phyloP scores from a whole-genome alignment of 2,888 invertebrate genomes.

The Thymelicus sylvestris region DNA sequence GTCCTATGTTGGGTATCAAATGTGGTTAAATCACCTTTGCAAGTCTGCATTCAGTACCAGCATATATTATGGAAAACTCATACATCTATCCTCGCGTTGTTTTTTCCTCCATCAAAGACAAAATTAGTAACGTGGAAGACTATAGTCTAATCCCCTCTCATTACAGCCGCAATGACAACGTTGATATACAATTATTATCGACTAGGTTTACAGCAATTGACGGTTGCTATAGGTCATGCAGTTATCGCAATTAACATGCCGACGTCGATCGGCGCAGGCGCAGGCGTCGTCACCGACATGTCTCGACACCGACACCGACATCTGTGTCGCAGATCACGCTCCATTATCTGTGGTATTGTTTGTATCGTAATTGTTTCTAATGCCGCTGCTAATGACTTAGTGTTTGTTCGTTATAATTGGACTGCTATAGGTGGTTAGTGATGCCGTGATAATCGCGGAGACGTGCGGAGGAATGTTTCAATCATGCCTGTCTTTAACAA shows the following conservation, averaged over 20 bases:
- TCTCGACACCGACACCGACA: conserved; percentile 17
- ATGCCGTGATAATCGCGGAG: conserved; percentile 1
- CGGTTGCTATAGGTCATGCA: conserved; percentile 8
- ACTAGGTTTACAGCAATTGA: background rate
- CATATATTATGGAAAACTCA: too few species aligned
- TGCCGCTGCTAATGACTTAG: conserved; percentile 23
- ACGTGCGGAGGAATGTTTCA: background rate
- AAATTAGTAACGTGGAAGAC: background rate
- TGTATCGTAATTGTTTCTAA: conserved; percentile 34
- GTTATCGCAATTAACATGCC: conserved; percentile 13
- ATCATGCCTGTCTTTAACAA: background rate
- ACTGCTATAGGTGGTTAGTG: background rate
- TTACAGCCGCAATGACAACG: background rate
- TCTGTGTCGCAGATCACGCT: conserved; percentile 44
- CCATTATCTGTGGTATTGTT: conserved; percentile 35
- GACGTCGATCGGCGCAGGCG: conserved; percentile 13
- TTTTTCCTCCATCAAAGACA: too few species aligned
- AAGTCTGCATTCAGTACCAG: too few species aligned
- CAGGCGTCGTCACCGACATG: background rate
- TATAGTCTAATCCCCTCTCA: background rate
- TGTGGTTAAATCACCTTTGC: too few species aligned
- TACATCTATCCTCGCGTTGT: too few species aligned
- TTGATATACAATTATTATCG: background rate
- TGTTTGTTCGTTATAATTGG: conserved; percentile 17
- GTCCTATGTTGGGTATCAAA: too few species aligned